Evolutionary conservation across 2,797 vertebrate species (phyloP).

Genomic region (Pangasius krempfi): DNA sequence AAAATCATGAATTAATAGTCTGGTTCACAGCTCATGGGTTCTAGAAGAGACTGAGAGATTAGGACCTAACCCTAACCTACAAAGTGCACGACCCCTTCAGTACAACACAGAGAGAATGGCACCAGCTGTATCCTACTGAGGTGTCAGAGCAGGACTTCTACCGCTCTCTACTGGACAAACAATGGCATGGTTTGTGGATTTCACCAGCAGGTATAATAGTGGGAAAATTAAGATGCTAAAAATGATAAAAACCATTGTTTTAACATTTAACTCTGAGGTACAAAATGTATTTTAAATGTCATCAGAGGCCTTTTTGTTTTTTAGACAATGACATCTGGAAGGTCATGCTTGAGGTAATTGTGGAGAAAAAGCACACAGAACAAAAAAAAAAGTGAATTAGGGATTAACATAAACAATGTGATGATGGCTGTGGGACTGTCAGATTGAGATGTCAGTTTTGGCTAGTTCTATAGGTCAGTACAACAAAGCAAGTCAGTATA

Average conservation of each 20-base stretch:
- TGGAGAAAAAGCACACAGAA: slow-evolving; percentile 43
- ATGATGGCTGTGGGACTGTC: slow-evolving; percentile 50
- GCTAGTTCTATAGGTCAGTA: slow-evolving; percentile 22
- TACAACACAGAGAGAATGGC: slow-evolving; percentile 22
- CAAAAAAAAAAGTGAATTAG: slow-evolving; percentile 39
- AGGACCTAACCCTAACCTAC: slow-evolving; percentile 31
- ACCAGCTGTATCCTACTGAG: slow-evolving; percentile 39
- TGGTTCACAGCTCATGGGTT: not conserved
- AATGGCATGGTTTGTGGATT: slow-evolving; percentile 29
- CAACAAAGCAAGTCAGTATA: slow-evolving; percentile 10
- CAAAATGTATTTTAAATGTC: not conserved
- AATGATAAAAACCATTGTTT: not conserved
- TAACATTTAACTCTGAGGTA: not conserved
- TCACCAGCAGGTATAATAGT: slow-evolving; percentile 4
- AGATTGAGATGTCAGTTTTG: slow-evolving; percentile 36
- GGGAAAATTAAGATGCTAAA: not conserved
- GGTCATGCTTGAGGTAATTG: not conserved
- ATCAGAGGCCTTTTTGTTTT: not conserved
- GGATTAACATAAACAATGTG: slow-evolving; percentile 32
- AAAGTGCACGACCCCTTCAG: slow-evolving; percentile 5
- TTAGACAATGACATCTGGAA: not conserved
- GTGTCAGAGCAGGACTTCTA: slow-evolving; percentile 51
- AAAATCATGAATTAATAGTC: slow-evolving; percentile 37
- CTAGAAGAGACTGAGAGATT: slow-evolving; percentile 45
- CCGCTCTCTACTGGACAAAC: slow-evolving; percentile 68